A percentile compares a stretch with the other conserved stretches of the same genome.
Conservation (phyloP, 1,140 invertebrate genomes). For the Pachypsylla venusta region DNA sequence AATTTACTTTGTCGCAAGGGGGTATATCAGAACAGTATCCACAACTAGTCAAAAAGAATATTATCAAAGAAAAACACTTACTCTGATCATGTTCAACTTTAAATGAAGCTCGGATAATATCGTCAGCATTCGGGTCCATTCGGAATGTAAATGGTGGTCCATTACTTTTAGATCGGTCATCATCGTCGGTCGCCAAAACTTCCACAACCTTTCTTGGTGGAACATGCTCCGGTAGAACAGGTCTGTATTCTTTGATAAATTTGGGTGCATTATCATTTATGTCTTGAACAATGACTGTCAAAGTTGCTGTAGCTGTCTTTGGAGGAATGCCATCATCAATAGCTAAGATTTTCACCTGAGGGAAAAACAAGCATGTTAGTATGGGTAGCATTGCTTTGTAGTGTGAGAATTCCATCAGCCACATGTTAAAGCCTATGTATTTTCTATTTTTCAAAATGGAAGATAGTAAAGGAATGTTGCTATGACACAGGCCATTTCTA, state of each 20-base stretch:
- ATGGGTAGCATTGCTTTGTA: too few relatives aligned
- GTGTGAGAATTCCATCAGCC: too few relatives aligned
- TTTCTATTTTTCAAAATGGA: too few relatives aligned
- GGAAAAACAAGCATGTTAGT: too few relatives aligned
- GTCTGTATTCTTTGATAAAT: constrained; percentile 81
- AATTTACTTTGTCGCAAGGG: too few relatives aligned
- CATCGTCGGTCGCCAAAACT: constrained; percentile 87
- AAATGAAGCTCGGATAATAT: constrained; percentile 80
- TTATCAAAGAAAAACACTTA: constrained; percentile 39
- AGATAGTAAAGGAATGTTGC: too few relatives aligned
- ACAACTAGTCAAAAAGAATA: too few relatives aligned
- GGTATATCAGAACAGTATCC: too few relatives aligned
- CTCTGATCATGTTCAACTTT: constrained; percentile 89
- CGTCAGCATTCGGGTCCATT: constrained; percentile 80
- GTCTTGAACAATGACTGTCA: constrained; percentile 88
- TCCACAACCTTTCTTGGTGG: constrained; percentile 79
- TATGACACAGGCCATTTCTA: too few relatives aligned
- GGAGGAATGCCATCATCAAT: constrained; percentile 89
- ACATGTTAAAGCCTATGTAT: too few relatives aligned
- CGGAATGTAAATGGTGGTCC: constrained; percentile 89
- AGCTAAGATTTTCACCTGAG: constrained; percentile 74
- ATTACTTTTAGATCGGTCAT: constrained; percentile 84
- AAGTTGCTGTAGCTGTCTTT: constrained; percentile 85
- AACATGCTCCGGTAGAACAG: constrained; percentile 79
- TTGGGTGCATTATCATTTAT: constrained; percentile 91